Evolutionary conservation across 2,888 invertebrate genomes (phyloP).

Genomic region (Acrobasis repandana): DNA sequence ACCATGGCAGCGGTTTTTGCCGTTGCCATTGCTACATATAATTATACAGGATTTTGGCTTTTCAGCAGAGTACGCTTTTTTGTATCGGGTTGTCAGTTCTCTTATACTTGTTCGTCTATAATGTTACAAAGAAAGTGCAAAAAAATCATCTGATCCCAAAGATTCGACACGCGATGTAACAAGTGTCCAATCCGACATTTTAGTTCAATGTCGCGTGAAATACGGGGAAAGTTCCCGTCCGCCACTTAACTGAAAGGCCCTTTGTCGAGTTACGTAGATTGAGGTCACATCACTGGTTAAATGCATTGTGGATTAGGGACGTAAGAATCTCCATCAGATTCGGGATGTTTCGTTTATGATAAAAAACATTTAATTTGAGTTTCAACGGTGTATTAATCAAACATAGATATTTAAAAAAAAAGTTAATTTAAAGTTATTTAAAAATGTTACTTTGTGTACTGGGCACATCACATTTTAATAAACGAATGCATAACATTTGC

Average conservation of each 20-base stretch:
- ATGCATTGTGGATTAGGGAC: not conserved
- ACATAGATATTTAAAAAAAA: no score
- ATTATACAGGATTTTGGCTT: no score
- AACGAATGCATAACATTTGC: no score
- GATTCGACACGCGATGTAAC: conserved; percentile 38
- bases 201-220: conserved; percentile 65
- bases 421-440: no score
- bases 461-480: no score
- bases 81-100: no score
- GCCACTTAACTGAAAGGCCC: conserved; percentile 1
- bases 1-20: no score
- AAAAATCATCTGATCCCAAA: conserved; percentile 1
- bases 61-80: no score
- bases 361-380: no score
- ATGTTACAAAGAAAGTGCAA: not conserved
- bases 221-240: conserved; percentile 15
- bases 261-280: conserved; percentile 4
- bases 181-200: conserved; percentile 61
- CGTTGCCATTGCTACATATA: no score
- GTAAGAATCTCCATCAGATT: not conserved
- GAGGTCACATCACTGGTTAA: not conserved
- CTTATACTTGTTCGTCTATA: not conserved
- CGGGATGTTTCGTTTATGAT: not conserved
- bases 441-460: no score
- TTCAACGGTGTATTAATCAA: no score